phyloP scores from a whole-genome alignment of 2,797 vertebrate species.

The Gallirallus australis region DNA sequence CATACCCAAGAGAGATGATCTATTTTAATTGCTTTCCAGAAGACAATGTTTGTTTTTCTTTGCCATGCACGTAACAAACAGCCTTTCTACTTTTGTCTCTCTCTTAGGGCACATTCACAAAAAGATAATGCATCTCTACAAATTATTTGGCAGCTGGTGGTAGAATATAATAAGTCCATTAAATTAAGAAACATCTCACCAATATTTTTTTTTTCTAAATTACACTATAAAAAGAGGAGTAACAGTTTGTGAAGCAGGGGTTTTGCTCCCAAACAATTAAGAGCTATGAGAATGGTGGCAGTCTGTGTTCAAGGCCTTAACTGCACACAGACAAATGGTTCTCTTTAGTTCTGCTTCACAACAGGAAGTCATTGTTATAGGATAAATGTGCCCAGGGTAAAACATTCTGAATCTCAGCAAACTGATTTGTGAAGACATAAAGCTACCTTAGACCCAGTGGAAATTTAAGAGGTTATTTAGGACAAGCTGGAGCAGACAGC shows the following conservation, averaged over 20 bases:
- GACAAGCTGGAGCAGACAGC: not conserved
- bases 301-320: conserved; percentile 27
- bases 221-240: conserved; percentile 18
- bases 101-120: conserved; percentile 13
- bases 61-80: not conserved
- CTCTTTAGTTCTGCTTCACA: conserved; percentile 33
- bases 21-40: conserved; percentile 13
- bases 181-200: conserved; percentile 26
- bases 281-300: not conserved
- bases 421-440: conserved; percentile 62
- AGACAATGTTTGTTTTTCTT: conserved; percentile 40
- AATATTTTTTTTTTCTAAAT: not conserved
- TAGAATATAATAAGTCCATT: conserved; percentile 45
- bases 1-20: not conserved
- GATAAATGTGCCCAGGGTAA: conserved; percentile 21
- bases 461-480: conserved; percentile 17
- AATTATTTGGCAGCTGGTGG: conserved; percentile 55
- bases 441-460: not conserved
- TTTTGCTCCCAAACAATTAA: conserved; percentile 25
- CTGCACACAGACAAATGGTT: conserved; percentile 30
- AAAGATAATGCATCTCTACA: conserved; percentile 26
- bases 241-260: not conserved
- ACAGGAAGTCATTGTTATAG: conserved; percentile 15
- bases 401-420: conserved; percentile 2
- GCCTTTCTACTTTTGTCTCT: conserved; percentile 18